Conservation (phyloP, 2,797 vertebrate species). For the Muraenolepis orangiensis region DNA sequence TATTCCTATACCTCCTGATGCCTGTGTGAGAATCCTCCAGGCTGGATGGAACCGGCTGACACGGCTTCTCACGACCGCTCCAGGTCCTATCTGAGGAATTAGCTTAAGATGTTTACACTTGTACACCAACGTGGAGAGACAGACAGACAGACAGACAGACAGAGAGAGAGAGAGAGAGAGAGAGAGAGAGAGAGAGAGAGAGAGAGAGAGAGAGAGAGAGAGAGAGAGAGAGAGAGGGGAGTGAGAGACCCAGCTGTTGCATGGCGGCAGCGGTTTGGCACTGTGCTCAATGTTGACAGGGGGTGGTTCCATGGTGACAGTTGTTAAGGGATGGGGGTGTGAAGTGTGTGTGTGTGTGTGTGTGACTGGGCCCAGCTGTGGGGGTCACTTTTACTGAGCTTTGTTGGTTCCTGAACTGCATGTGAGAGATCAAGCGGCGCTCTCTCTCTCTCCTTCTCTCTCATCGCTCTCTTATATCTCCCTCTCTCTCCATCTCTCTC, state of each 20-base stretch:
- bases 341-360: slow-evolving; percentile 10
- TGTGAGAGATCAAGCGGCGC: neutral
- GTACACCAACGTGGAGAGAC: neutral
- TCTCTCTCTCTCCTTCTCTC: no score
- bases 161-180: neutral
- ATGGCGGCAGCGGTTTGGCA: slow-evolving; percentile 15
- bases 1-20: no score
- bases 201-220: neutral
- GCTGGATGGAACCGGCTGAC: neutral
- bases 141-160: neutral
- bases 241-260: slow-evolving; percentile 30
- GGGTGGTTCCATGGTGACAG: slow-evolving; percentile 12
- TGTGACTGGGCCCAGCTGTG: neutral
- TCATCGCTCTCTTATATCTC: no score
- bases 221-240: neutral
- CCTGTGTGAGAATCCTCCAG: no score
- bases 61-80: neutral
- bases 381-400: neutral
- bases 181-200: no score
- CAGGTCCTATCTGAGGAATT: neutral
- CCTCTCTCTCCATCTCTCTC: no score
- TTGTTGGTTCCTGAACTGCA: neutral
- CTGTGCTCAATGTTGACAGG: slow-evolving; percentile 25
- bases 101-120: neutral
- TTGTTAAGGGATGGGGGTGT: slow-evolving; percentile 29